These are phyloP conservation scores for Alaudala cheleensis DNA, from an alignment of 2,113 vertebrate genomes.

Conservation along the genomic window DNA sequence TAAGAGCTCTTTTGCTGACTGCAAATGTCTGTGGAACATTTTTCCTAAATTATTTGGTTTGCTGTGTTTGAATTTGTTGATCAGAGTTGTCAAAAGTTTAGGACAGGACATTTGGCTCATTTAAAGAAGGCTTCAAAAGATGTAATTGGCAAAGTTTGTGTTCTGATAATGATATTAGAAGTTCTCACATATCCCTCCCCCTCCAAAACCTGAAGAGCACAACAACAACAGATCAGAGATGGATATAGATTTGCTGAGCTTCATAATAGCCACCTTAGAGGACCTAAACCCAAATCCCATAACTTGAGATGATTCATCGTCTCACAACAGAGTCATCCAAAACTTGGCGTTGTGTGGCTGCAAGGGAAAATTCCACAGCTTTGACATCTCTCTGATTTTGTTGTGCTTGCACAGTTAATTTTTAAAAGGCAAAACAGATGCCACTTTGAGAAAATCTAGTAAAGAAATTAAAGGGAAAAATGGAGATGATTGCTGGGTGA, in stretches of 20 bases:
- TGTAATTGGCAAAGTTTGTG: background rate
- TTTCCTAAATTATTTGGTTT: background rate
- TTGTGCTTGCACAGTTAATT: constrained; percentile 64
- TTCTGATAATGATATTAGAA: background rate
- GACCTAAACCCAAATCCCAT: constrained; percentile 13
- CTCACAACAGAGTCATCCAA: background rate
- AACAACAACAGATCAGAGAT: background rate
- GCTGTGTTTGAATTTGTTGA: background rate
- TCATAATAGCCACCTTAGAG: background rate
- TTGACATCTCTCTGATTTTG: constrained; percentile 57
- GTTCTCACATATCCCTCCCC: background rate
- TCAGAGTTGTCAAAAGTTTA: background rate
- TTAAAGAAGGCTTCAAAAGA: constrained; percentile 1
- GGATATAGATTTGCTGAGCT: constrained; percentile 9
- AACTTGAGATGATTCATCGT: constrained; percentile 15
- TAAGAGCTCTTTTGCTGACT: constrained; percentile 2
- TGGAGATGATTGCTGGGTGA: background rate
- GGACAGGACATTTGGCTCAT: background rate
- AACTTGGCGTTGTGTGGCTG: constrained; percentile 13
- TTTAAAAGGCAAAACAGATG: constrained; percentile 58
- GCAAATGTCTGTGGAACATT: background rate
- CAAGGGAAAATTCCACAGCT: constrained; percentile 59
- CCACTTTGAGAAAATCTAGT: constrained; percentile 36
- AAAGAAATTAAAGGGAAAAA: background rate
- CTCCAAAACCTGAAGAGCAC: background rate